phyloP scores from a whole-genome alignment of 2,888 invertebrate species.

The Mesopsocus fuscifrons region DNA sequence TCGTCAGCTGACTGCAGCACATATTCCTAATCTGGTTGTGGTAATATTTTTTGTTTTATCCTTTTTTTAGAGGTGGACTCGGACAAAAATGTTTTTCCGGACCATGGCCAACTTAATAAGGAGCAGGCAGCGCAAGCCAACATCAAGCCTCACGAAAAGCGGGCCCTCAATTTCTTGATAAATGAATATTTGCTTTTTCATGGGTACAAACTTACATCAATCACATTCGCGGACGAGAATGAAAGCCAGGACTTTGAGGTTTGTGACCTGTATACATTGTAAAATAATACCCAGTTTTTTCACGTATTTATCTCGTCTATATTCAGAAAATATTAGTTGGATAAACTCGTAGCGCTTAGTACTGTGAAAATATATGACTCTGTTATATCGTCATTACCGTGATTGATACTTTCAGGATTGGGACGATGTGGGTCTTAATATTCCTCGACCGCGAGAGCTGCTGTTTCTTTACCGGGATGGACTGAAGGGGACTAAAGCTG shows the following conservation, averaged over 20 bases:
- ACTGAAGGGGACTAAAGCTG: slow-evolving; percentile 16
- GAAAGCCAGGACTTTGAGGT: slow-evolving; percentile 36
- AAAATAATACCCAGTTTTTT: too few species aligned
- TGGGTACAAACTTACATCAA: slow-evolving; percentile 70
- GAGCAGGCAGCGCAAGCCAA: slow-evolving; percentile 15
- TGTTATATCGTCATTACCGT: slow-evolving; percentile 9
- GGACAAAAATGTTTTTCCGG: slow-evolving; percentile 27
- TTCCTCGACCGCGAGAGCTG: slow-evolving; percentile 58
- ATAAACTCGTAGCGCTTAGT: too few species aligned
- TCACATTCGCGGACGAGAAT: slow-evolving; percentile 82
- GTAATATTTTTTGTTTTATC: too few species aligned
- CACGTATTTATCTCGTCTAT: too few species aligned
- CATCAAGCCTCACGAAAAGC: slow-evolving; percentile 62
- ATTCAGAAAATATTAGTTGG: too few species aligned
- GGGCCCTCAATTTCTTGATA: slow-evolving; percentile 68
- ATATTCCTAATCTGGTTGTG: too few species aligned
- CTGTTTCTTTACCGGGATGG: slow-evolving; percentile 44
- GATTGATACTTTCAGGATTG: slow-evolving; percentile 35
- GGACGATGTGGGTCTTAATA: slow-evolving; percentile 80
- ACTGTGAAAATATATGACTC: too few species aligned
- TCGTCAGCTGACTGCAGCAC: too few species aligned
- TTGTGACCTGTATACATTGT: too few species aligned
- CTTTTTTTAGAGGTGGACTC: slow-evolving; percentile 31
- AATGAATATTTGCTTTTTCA: slow-evolving; percentile 65
- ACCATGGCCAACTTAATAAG: too few species aligned